These are phyloP conservation scores for Chauna torquata DNA, from an alignment of 2,113 vertebrate species.

Conservation along the genomic window DNA sequence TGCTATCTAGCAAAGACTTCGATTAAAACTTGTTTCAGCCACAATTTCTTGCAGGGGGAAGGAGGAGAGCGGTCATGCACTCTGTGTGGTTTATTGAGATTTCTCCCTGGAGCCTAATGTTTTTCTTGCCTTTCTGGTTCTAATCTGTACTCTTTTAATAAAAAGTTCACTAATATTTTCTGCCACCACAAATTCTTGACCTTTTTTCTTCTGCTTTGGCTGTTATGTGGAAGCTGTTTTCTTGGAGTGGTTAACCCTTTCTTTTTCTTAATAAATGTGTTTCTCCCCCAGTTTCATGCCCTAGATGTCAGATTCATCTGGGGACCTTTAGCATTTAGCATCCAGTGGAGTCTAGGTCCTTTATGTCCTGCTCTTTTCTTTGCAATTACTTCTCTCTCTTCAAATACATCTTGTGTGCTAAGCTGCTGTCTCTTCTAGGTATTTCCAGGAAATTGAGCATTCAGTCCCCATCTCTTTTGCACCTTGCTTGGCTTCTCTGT, in stretches of 20 bases:
- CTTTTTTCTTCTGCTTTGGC: slow-evolving; percentile 10
- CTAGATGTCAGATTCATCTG: neutral
- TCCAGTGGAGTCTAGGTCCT: neutral
- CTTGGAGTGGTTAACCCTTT: neutral
- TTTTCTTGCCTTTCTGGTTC: neutral
- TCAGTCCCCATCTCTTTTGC: neutral
- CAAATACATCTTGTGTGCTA: neutral
- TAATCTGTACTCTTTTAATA: slow-evolving; percentile 10
- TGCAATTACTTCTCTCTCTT: neutral
- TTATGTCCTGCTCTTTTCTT: neutral
- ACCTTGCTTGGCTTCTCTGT: neutral
- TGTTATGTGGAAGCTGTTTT: neutral
- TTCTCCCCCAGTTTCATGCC: neutral
- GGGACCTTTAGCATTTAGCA: neutral
- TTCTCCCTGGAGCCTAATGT: neutral
- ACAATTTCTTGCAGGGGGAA: neutral
- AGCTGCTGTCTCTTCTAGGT: neutral
- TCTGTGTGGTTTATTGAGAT: neutral
- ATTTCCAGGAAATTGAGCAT: neutral
- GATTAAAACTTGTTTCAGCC: slow-evolving; percentile 21
- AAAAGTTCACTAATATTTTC: slow-evolving; percentile 8
- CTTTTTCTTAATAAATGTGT: neutral
- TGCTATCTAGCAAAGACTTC: neutral
- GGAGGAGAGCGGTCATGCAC: neutral
- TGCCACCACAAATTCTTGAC: neutral